Base-by-base conservation (phyloP, 2,113 vertebrate species). In the Toxotes jaculatrix region DNA sequence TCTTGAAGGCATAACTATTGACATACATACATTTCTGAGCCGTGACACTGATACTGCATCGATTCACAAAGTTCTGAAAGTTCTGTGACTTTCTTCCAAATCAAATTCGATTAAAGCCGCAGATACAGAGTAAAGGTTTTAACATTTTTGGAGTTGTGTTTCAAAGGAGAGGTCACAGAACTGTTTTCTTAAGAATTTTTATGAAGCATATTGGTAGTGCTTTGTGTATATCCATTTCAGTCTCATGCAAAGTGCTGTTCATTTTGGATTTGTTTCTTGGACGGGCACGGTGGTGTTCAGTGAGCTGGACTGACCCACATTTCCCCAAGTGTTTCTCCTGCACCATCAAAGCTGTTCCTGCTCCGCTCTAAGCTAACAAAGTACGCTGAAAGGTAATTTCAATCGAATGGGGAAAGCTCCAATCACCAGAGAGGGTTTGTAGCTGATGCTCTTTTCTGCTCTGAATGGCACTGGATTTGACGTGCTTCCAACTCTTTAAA, bases 171-270 rank as follows among this genome's bases (percentile, higher is more conserved):
- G 84, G 83, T 92, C 82, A 70, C 74, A n/a, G 32, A 67, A 40
- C 34, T 90, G 80, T 89, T 91, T 88, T 88, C 69, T 82, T 69
- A 77, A 65, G 77, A 31, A 27, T 49, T 80, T 85, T 86, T 75
- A 85, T 76, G 64, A 87, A 85, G 82, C 77, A 13, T 69, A 72
- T 88, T 86, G 78, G 59, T 86, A 61, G 55, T 42, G 83, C 71
- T 78, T 34, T 91, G 90, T 87, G 81, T 89, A 82, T 93, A 90
- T 94, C 89, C 70, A 84, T 94, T 92, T 92, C 87, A 87, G 83
- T 73, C 66, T 89, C 89, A 82, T 85, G 85, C 85, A 81, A 91
- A 90, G 89, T 73, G 63, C 56, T 91, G 86, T 91, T 91, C 86
- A 6, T 89, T 79, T 92, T 93, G 83, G 90, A 89, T 77, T 75